phyloP scores from a whole-genome alignment of 2,888 invertebrate genomes.

The Steromphala cineraria region DNA sequence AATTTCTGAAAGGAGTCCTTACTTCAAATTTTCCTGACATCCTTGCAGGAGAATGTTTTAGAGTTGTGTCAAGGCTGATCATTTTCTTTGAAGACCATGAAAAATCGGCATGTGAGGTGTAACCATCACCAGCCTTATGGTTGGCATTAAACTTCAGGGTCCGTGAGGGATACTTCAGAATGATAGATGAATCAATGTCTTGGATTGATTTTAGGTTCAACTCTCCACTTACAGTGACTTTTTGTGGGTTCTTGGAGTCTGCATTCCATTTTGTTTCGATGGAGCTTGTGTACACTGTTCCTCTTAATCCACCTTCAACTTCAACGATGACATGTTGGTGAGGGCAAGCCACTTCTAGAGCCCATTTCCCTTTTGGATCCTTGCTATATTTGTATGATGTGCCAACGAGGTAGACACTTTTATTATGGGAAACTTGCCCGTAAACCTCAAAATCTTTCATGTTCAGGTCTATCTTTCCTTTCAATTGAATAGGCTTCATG shows the following conservation, averaged over 20 bases:
- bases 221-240: not conserved
- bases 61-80: not conserved
- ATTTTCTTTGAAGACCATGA: not conserved
- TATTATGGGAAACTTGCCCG: not conserved
- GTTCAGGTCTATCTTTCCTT: not conserved
- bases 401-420: not conserved
- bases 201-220: not conserved
- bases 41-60: too few relatives aligned
- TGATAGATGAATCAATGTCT: not conserved
- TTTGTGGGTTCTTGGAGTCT: not conserved
- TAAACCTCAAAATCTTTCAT: not conserved
- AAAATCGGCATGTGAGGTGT: constrained; percentile 1
- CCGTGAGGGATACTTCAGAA: constrained; percentile 12
- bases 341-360: not conserved
- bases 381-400: constrained; percentile 13
- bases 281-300: not conserved
- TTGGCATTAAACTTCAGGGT: not conserved
- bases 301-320: not conserved
- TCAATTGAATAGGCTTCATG: not conserved
- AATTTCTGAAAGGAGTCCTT: constrained; percentile 32
- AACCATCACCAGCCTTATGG: not conserved
- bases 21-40: constrained; percentile 27
- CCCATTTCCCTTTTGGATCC: constrained; percentile 1
- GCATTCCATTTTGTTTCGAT: constrained; percentile 3
- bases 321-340: not conserved